Conservation (phyloP, 2,113 vertebrate species). For the Sapajus apella region DNA sequence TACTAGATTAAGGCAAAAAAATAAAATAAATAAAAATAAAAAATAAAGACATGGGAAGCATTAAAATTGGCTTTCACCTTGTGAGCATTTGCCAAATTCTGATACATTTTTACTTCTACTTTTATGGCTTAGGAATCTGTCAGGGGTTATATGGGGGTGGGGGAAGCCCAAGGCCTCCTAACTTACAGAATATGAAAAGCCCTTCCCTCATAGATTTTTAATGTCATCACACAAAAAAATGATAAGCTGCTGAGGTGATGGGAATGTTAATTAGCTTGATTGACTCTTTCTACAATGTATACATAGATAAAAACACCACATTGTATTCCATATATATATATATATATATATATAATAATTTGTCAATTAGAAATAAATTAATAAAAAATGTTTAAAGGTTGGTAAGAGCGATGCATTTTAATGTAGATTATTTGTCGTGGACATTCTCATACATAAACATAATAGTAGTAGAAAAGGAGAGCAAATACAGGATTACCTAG, state of each 20-base stretch:
- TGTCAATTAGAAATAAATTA: not conserved
- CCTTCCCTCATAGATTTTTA: not conserved
- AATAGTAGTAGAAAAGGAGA: not conserved
- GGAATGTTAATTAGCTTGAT: not conserved
- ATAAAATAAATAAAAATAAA: too few relatives aligned
- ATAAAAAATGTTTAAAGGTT: not conserved
- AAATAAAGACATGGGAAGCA: not conserved
- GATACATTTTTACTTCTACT: not conserved
- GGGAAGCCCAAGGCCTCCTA: not conserved
- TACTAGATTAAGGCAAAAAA: not conserved
- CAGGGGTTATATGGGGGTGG: not conserved
- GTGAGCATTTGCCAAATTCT: not conserved
- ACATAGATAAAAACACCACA: not conserved
- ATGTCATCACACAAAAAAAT: not conserved
- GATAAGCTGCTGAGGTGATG: not conserved
- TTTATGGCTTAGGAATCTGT: not conserved
- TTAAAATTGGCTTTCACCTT: slow-evolving; percentile 28
- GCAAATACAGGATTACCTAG: not conserved
- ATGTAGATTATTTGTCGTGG: not conserved
- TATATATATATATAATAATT: not conserved
- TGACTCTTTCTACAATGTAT: not conserved
- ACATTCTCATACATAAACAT: not conserved
- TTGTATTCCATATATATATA: not conserved
- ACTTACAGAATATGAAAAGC: not conserved
- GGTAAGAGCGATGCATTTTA: not conserved